Evolutionary conservation across 1,140 invertebrate species (phyloP).

Genomic region (Anadara kagoshimensis): DNA sequence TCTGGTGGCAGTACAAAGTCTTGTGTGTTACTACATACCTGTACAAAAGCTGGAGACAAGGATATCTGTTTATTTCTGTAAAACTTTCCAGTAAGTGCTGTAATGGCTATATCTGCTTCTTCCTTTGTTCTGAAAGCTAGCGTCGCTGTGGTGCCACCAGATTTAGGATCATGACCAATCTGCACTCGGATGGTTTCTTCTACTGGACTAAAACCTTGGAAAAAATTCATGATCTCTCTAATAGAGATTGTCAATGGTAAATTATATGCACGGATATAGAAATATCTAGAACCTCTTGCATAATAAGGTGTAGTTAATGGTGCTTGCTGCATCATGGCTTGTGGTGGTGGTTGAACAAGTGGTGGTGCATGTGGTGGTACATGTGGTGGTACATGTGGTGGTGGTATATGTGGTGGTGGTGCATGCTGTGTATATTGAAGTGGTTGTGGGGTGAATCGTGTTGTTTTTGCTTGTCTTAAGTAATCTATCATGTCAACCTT

Average conservation of each 20-base stretch:
- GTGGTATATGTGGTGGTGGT: conserved; percentile 3
- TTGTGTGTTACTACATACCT: no score
- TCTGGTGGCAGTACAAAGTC: no score
- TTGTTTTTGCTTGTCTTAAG: conserved; percentile 20
- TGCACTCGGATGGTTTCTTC: conserved; percentile 68
- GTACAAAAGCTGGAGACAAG: conserved; percentile 12
- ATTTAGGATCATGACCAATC: conserved; percentile 73
- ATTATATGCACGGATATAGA: conserved; percentile 78
- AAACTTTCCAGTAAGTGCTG: conserved; percentile 73
- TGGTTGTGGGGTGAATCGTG: background rate
- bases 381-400: conserved; percentile 2
- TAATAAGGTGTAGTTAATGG: conserved; percentile 22
- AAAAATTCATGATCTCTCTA: conserved; percentile 91
- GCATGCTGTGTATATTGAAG: conserved; percentile 25
- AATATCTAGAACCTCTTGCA: background rate
- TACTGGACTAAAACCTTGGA: conserved; percentile 75
- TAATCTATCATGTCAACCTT: conserved; percentile 37
- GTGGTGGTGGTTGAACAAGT: conserved; percentile 1
- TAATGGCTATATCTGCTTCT: conserved; percentile 85
- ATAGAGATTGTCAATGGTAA: conserved; percentile 89
- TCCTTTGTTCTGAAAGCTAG: conserved; percentile 85
- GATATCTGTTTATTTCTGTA: conserved; percentile 49
- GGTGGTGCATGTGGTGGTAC: conserved; percentile 1
- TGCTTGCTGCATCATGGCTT: conserved; percentile 1
- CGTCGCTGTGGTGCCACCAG: conserved; percentile 89